Conservation (phyloP, 2,888 invertebrate species). For the Melanophora roralis region DNA sequence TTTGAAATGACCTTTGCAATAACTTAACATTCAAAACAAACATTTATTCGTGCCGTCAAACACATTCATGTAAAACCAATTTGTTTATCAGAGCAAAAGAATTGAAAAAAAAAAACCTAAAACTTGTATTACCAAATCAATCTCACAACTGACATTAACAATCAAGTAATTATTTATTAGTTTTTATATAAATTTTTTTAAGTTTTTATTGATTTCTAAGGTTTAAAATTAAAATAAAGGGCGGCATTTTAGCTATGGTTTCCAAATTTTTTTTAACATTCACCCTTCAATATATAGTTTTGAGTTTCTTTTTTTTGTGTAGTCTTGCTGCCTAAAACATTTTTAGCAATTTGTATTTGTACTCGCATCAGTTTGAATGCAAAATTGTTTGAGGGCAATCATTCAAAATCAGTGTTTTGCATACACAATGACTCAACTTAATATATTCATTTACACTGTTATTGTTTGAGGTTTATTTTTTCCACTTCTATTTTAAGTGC, state of each 20-base stretch:
- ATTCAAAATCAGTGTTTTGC: constrained; percentile 59
- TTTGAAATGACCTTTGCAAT: constrained; percentile 59
- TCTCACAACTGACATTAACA: not conserved
- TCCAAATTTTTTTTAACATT: not conserved
- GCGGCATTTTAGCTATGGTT: too few species aligned
- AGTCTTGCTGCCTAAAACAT: not conserved
- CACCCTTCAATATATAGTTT: not conserved
- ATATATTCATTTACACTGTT: constrained; percentile 4
- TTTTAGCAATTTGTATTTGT: too few species aligned
- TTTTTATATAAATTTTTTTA: not conserved
- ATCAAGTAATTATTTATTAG: constrained; percentile 1
- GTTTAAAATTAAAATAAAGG: not conserved
- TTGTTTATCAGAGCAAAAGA: not conserved
- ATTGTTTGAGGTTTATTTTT: constrained; percentile 14
- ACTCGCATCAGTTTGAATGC: not conserved
- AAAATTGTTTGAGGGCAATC: constrained; percentile 50
- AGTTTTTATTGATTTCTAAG: not conserved
- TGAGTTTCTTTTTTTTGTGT: constrained; percentile 1
- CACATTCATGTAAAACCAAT: not conserved
- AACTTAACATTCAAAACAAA: constrained; percentile 56
- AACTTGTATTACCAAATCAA: constrained; percentile 36
- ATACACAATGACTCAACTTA: constrained; percentile 37
- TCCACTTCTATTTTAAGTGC: constrained; percentile 37
- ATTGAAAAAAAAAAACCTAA: constrained; percentile 10
- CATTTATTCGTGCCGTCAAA: constrained; percentile 2